Evolutionary conservation across 2,888 invertebrate species (phyloP).

Genomic region (Allygus modestus): DNA sequence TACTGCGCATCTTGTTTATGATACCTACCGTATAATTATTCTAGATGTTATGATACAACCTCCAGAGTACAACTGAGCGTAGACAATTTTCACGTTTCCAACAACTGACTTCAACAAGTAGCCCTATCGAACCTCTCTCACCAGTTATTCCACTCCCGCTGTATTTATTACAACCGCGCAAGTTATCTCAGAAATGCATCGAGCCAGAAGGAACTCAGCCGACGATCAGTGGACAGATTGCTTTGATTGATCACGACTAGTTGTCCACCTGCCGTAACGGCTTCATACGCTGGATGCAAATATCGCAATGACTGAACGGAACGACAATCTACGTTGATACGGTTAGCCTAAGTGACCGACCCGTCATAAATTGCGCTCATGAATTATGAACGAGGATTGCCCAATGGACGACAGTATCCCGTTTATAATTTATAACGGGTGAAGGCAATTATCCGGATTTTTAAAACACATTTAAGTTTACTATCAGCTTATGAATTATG

Average conservation of each 20-base stretch:
- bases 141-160: neutral
- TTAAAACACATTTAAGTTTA: no score
- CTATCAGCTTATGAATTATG: no score
- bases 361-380: neutral
- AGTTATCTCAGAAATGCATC: neutral
- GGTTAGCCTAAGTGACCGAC: neutral
- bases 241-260: neutral
- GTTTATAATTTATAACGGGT: neutral
- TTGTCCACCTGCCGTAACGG: neutral
- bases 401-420: neutral
- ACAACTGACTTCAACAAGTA: no score
- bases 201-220: neutral
- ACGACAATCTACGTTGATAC: neutral
- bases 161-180: neutral
- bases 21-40: no score
- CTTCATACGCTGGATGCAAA: neutral
- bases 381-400: neutral
- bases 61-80: no score
- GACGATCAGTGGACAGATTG: neutral
- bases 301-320: neutral
- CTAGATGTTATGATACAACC: no score
- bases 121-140: no score
- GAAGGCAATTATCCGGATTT: no score
- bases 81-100: no score
- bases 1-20: no score